A percentile compares a stretch with the other conserved stretches of the same genome.
Evolutionary conservation across 2,888 invertebrate species (phyloP).

Genomic region (Chironomus tentans): DNA sequence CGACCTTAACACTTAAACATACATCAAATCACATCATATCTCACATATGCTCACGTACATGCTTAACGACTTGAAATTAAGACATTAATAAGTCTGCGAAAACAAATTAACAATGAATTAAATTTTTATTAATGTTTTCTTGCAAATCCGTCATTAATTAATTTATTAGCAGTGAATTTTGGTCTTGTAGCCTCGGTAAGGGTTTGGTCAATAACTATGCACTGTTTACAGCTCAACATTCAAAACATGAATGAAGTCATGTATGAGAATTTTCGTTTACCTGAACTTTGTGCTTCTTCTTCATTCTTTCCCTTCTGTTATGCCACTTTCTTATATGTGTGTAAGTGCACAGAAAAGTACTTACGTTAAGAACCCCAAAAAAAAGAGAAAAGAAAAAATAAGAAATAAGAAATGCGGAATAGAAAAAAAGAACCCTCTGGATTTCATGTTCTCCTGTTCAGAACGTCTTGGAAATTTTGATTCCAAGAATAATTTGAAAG

Average conservation of each 20-base stretch:
- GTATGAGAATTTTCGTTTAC: not conserved
- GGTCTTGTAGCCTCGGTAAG: too few species aligned
- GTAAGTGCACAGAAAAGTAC: not conserved
- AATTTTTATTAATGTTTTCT: not conserved
- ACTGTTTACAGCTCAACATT: not conserved
- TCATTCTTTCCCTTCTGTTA: not conserved
- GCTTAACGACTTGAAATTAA: not conserved
- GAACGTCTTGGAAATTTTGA: constrained; percentile 16
- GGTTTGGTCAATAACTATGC: not conserved
- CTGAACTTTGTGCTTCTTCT: not conserved
- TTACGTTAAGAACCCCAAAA: not conserved
- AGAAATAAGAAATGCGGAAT: not conserved
- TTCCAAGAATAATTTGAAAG: constrained; percentile 6
- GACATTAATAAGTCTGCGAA: constrained; percentile 17
- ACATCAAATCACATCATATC: not conserved
- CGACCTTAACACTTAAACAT: constrained; percentile 23
- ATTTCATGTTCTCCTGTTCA: constrained; percentile 6
- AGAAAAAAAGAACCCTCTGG: not conserved
- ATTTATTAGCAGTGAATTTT: not conserved
- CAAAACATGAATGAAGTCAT: not conserved
- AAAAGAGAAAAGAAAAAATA: too few species aligned
- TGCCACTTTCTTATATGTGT: not conserved
- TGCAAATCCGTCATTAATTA: not conserved
- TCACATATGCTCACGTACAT: not conserved
- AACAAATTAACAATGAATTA: constrained; percentile 7